Evolutionary conservation across 2,113 vertebrate genomes (phyloP), one percentile per base, ranked within the genome.

Genomic region (Eptesicus fuscus): DNA sequence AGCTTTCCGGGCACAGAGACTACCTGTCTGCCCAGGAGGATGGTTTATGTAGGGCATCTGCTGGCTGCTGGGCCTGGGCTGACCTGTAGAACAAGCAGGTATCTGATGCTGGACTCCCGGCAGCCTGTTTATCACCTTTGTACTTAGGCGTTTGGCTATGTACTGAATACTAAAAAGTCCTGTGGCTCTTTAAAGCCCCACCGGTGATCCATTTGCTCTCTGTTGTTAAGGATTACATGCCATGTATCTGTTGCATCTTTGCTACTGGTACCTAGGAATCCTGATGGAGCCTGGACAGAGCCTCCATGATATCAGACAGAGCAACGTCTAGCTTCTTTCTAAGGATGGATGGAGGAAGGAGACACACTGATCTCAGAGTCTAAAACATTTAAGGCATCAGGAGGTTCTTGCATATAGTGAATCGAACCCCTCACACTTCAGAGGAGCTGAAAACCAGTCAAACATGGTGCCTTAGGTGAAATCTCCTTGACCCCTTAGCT

Each of bases 81-180:
- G 77, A 83, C 63, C 89, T 63, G 67, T 30, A 28, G 65, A 61
- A 71, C 93, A 87, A n/a, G 93, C 79, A 23, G 37, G 35, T 73
- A 11, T 25, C 35, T 44, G 87, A 80, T 6, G 17, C 35, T 9
- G 20, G 73, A 47, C 88, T 89, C 83, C 79, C 42, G n/a, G 76
- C 8, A 3, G 1, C 78, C 71, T 94, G 51, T 84, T 94, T 82
- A 42, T 94, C 86, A 73, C 79, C 86, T 84, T 37, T 70, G 79
- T 79, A 11, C 89, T 87, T 96, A 49, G 47, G 25, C 3, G 18
- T 91, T 74, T 35, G 22, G 83, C 83, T 37, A 12, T 17, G 65
- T 70, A 73, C 59, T 73, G 89, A 96, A 93, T 92, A 90, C 51
- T 95, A 93, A 94, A 20, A 56, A 3, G 44, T 44, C 82, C 56